These are phyloP conservation scores for Pseudoatta argentina DNA, from an alignment of 1,140 invertebrate species.

Conservation along the genomic window DNA sequence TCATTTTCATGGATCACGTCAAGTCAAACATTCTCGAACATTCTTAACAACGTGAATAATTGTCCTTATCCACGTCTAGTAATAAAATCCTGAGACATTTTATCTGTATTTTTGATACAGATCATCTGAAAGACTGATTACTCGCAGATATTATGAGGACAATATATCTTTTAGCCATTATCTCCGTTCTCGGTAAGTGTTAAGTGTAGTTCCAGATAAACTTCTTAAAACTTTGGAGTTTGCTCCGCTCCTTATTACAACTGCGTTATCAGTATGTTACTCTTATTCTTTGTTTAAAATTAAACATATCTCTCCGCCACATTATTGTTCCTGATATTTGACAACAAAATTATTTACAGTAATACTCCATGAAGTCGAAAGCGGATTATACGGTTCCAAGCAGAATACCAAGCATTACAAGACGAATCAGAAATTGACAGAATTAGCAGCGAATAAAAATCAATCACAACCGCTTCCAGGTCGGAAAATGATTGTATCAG, in stretches of 20 bases:
- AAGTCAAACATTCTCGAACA: too few species aligned
- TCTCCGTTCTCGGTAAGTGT: slow-evolving; percentile 2
- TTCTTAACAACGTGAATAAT: too few species aligned
- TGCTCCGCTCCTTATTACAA: background rate
- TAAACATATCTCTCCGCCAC: too few species aligned
- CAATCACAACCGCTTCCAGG: background rate
- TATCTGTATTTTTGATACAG: background rate
- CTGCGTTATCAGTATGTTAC: background rate
- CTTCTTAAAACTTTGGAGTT: background rate
- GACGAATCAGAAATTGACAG: background rate
- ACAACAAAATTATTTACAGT: background rate
- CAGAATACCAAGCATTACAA: slow-evolving; percentile 22
- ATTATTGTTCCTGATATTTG: background rate
- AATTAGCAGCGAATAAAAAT: background rate
- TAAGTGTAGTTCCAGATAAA: too few species aligned
- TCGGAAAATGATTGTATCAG: slow-evolving; percentile 14
- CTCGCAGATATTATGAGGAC: slow-evolving; percentile 9
- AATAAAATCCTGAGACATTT: background rate
- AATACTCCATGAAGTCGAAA: background rate
- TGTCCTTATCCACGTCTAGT: too few species aligned
- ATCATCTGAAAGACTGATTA: background rate
- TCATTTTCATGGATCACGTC: too few species aligned
- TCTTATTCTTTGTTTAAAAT: background rate
- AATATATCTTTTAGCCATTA: background rate
- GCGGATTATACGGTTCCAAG: background rate